These are phyloP conservation scores for Alaudala cheleensis DNA, from an alignment of 2,113 vertebrate genomes.

Conservation along the genomic window DNA sequence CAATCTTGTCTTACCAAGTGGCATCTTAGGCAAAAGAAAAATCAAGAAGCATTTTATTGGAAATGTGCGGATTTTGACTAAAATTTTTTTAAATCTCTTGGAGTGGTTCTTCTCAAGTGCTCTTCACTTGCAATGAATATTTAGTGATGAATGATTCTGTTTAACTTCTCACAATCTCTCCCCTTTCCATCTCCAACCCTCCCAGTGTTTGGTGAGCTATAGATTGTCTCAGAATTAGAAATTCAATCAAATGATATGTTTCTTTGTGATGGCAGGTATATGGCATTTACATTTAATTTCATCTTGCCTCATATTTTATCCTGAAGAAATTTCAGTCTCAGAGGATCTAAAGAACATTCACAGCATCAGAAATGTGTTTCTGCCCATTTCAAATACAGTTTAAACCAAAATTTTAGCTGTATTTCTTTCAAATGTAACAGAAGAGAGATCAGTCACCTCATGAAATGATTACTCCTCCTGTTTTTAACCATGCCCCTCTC, in stretches of 20 bases:
- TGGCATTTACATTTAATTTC: not conserved
- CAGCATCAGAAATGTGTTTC: not conserved
- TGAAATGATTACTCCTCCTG: not conserved
- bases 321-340: not conserved
- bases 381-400: not conserved
- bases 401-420: not conserved
- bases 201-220: not conserved
- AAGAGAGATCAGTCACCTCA: not conserved
- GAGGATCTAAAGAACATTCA: not conserved
- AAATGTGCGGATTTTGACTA: not conserved
- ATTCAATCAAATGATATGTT: not conserved
- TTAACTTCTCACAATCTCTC: not conserved
- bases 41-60: not conserved
- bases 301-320: not conserved
- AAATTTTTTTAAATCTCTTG: not conserved
- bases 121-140: not conserved
- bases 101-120: not conserved
- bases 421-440: not conserved
- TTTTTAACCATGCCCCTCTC: not conserved
- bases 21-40: not conserved
- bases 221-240: not conserved
- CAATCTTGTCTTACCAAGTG: not conserved
- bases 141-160: not conserved
- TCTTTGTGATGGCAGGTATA: not conserved
- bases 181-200: not conserved